These are phyloP conservation scores for Limnothrissa miodon DNA, from an alignment of 2,113 vertebrate genomes.

Conservation along the genomic window DNA sequence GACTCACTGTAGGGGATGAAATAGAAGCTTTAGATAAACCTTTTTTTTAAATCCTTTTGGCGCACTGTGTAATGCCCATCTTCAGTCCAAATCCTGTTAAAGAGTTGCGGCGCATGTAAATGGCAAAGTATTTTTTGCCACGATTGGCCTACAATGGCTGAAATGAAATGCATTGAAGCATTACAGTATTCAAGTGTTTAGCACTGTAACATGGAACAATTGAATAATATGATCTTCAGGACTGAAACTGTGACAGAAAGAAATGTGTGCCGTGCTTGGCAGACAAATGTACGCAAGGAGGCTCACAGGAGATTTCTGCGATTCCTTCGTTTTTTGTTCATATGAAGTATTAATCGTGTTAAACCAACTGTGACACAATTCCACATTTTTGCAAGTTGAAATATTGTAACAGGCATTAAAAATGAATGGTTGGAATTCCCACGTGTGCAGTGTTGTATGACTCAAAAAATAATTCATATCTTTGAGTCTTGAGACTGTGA, in stretches of 20 bases:
- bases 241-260: neutral
- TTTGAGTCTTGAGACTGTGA: neutral
- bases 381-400: neutral
- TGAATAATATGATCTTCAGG: neutral
- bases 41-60: neutral
- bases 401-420: constrained; percentile 8
- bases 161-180: neutral
- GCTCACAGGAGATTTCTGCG: neutral
- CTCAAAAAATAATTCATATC: neutral
- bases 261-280: neutral
- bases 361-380: neutral
- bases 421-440: neutral
- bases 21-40: neutral
- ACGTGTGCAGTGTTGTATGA: neutral
- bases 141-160: neutral
- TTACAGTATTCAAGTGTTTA: neutral
- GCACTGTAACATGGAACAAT: constrained; percentile 2
- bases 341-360: neutral
- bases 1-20: neutral
- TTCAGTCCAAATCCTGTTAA: neutral
- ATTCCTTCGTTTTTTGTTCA: neutral
- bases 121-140: neutral
- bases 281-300: neutral
- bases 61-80: neutral
- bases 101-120: neutral